phyloP scores from a whole-genome alignment of 2,113 vertebrate genomes.

The Oryzias curvinotus region DNA sequence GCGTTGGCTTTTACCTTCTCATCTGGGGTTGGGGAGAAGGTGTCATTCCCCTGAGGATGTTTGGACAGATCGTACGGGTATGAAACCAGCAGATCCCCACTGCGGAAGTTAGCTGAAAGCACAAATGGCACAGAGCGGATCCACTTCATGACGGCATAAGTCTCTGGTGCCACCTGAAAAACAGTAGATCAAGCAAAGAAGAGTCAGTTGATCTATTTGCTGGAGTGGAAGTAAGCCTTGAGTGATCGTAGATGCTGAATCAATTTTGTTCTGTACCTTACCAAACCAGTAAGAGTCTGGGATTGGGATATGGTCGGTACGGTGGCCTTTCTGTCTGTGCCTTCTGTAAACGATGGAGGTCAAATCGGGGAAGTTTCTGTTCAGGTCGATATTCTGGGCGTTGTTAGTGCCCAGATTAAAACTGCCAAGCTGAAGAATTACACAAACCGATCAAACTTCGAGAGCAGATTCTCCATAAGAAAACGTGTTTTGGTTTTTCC shows the following conservation, averaged over 20 bases:
- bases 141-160: slow-evolving; percentile 94
- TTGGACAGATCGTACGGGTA: slow-evolving; percentile 92
- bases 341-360: slow-evolving; percentile 85
- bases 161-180: slow-evolving; percentile 90
- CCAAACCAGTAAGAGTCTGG: slow-evolving; percentile 94
- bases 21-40: slow-evolving; percentile 89
- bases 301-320: slow-evolving; percentile 87
- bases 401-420: slow-evolving; percentile 87
- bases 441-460: neutral
- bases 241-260: too few relatives aligned
- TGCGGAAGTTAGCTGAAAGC: slow-evolving; percentile 90
- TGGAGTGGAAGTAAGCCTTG: too few relatives aligned
- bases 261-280: slow-evolving; percentile 82
- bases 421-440: slow-evolving; percentile 66
- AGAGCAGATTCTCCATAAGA: neutral
- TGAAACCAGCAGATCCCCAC: slow-evolving; percentile 90
- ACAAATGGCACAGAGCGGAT: slow-evolving; percentile 95
- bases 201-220: too few relatives aligned
- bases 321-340: slow-evolving; percentile 70
- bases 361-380: slow-evolving; percentile 93
- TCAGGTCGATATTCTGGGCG: slow-evolving; percentile 91
- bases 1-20: slow-evolving; percentile 80
- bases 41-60: slow-evolving; percentile 82
- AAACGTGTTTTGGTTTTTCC: too few relatives aligned
- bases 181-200: slow-evolving; percentile 6